A percentile compares a stretch with the other conserved stretches of the same genome.
These are phyloP conservation scores for Microplitis manilae DNA, from an alignment of 2,888 invertebrate species.

Conservation along the genomic window DNA sequence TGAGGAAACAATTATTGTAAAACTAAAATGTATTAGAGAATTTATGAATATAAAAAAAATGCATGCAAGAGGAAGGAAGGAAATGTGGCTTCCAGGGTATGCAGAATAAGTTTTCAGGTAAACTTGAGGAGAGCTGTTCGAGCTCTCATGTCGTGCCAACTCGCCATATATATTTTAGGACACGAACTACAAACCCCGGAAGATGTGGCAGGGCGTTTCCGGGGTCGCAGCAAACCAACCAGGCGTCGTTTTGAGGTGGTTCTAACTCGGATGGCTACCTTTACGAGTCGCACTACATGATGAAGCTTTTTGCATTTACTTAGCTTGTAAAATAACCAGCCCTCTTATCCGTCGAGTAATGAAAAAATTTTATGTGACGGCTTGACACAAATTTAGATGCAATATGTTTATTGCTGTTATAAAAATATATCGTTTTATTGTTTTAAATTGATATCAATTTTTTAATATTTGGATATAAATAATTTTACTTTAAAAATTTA, in stretches of 20 bases:
- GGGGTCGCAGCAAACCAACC: not conserved
- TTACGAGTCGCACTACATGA: constrained; percentile 3
- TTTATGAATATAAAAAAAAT: not conserved
- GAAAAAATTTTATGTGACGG: not conserved
- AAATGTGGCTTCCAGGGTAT: constrained; percentile 18
- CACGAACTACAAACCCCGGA: constrained; percentile 7
- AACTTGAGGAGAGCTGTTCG: constrained; percentile 7
- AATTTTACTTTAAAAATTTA: not conserved
- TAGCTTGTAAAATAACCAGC: not conserved
- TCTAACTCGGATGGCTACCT: constrained; percentile 4
- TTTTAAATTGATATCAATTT: too few species aligned
- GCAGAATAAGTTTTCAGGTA: constrained; percentile 24
- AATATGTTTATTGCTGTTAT: too few species aligned
- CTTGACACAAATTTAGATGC: not conserved
- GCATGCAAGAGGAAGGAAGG: constrained; percentile 25
- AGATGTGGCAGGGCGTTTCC: constrained; percentile 1
- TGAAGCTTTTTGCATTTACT: not conserved
- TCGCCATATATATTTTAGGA: constrained; percentile 13
- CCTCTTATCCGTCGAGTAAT: not conserved
- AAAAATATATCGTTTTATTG: too few species aligned
- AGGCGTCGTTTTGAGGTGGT: not conserved
- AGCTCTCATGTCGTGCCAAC: constrained; percentile 2
- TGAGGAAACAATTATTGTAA: not conserved
- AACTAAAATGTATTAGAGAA: not conserved
- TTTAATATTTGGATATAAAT: not conserved